phyloP scores from a whole-genome alignment of 1,140 invertebrate species.

The Bombus difficillimus region DNA sequence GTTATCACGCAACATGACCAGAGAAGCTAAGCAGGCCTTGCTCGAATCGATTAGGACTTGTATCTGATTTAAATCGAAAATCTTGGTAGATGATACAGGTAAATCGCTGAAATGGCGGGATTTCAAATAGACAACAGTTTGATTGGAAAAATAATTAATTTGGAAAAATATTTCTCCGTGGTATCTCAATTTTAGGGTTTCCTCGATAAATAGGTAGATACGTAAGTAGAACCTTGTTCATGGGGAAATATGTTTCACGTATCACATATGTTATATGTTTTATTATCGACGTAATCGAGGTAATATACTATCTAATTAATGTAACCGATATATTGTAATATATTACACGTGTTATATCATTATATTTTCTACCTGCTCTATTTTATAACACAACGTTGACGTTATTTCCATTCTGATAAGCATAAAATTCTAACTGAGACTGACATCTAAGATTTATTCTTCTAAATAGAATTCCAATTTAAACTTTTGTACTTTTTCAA shows the following conservation, averaged over 20 bases:
- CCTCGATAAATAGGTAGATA: background rate
- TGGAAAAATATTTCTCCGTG: background rate
- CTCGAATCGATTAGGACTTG: too few relatives aligned
- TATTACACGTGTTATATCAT: background rate
- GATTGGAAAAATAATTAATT: background rate
- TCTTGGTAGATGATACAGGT: too few relatives aligned
- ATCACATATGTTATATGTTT: too few relatives aligned
- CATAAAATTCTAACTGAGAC: too few relatives aligned
- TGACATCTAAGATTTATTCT: too few relatives aligned
- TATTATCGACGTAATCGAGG: too few relatives aligned
- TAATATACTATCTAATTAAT: background rate
- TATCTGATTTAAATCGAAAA: background rate
- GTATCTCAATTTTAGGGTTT: background rate
- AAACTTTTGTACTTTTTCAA: background rate
- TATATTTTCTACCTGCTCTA: too few relatives aligned
- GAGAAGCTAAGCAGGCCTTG: background rate
- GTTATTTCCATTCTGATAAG: background rate
- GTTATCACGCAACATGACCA: background rate
- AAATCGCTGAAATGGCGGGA: background rate
- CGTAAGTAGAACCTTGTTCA: background rate
- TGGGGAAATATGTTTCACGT: background rate
- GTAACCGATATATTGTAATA: background rate
- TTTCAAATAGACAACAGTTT: too few relatives aligned
- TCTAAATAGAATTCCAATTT: background rate
- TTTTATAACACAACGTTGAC: background rate